A percentile compares a stretch with the other conserved stretches of the same genome.
phyloP scores from a whole-genome alignment of 1,140 invertebrate genomes.

The Ceratosolen fusciceps region DNA sequence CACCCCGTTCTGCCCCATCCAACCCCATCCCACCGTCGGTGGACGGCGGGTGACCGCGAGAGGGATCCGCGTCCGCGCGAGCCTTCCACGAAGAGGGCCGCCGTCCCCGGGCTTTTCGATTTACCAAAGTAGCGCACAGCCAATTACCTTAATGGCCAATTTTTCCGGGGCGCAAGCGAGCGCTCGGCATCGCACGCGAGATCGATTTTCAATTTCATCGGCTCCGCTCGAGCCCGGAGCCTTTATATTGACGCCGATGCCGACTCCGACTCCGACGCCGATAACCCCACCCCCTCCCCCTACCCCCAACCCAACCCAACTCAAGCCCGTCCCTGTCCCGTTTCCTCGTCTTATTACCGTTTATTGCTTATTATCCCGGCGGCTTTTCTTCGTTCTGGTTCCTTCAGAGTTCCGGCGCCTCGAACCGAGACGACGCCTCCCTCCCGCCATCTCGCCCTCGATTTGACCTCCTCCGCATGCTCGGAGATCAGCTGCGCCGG shows the following conservation, averaged over 20 bases:
- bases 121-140: conserved; percentile 40
- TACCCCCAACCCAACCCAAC: no score
- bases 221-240: background rate
- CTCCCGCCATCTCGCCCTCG: no score
- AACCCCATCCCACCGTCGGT: no score
- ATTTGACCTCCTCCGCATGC: background rate
- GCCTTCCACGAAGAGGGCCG: no score
- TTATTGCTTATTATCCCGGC: background rate
- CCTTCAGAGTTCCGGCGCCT: background rate
- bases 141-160: conserved; percentile 37
- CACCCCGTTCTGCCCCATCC: no score
- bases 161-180: conserved; percentile 9
- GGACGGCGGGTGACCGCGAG: no score
- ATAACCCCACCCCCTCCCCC: background rate
- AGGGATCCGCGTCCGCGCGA: background rate
- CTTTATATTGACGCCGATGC: background rate
- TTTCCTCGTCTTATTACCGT: conserved; percentile 4
- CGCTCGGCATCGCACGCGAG: conserved; percentile 19
- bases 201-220: conserved; percentile 48
- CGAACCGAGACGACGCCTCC: background rate
- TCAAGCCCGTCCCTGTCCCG: no score
- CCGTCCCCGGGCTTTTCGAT: conserved; percentile 14
- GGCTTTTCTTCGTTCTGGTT: background rate
- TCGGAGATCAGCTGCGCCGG: conserved; percentile 1
- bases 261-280: background rate